Evolutionary conservation across 2,888 invertebrate genomes (phyloP), one percentile per base, ranked within the genome.

Genomic region (Mamestra brassicae): DNA sequence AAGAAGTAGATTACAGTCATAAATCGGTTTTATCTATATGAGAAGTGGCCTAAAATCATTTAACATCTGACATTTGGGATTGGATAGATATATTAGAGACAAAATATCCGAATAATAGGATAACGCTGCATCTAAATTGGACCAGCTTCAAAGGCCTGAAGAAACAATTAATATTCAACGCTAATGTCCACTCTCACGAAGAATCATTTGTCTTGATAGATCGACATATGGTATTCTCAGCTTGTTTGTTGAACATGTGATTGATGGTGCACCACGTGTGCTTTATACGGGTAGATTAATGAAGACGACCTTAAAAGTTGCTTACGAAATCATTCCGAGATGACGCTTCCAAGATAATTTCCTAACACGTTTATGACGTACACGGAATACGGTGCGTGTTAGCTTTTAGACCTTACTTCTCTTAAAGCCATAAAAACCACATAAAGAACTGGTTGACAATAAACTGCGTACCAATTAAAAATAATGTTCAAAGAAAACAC

Each of bases 201-300:
- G 38, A 78, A 81, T 75, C 78, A 89, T 89, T 90, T 89, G 85
- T 89, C 85, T 84, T 87, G 74, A 85, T 87, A 86, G 71, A 86
- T 57, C 62, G 77, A 80, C 78, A 72, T 81, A 83, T 63, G 70
- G 81, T 72, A 67, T 81, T 83, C 78, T 70, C 71, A 69, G 76
- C 69, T 80, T 77, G 77, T 74, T 84, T 83, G 76, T 75, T 78
- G 80, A 81, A 70, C 67, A 74, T 64, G 69, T 89, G 88, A 90
- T 90, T 86, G 83, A 92, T 91, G 81, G 82, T 83, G 42, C 50
- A 74, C 64, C 74, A 79, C 70, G 74, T 80, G 84, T 63, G 62
- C 73, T 76, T 66, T 81, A 74, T 78, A 84, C 76, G 70, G 65
- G 64, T 66, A 74, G 71, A 81, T 81, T 74, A 72, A 85, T 84